Evolutionary conservation across 2,888 invertebrate species (phyloP).

Genomic region (Synanthedon vespiformis): DNA sequence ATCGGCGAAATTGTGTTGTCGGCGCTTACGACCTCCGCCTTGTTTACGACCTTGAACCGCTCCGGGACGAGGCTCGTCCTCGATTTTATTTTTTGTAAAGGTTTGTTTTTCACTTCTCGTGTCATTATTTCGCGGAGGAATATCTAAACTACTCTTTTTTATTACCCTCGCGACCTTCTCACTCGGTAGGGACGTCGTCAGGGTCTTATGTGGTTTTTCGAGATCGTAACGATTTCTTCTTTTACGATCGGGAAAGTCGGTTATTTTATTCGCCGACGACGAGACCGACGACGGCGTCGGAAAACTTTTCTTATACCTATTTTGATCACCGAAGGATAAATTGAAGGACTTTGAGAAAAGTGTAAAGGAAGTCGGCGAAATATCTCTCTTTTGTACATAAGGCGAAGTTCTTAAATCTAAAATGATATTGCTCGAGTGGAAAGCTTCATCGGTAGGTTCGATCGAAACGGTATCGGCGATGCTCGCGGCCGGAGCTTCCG

Average conservation of each 20-base stretch:
- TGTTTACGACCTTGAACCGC: constrained; percentile 10
- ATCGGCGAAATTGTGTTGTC: neutral
- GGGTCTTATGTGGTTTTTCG: constrained; percentile 1
- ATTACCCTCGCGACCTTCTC: constrained; percentile 12
- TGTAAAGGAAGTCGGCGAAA: constrained; percentile 6
- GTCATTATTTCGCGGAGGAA: constrained; percentile 5
- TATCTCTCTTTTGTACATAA: constrained; percentile 9
- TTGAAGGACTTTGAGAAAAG: constrained; percentile 10
- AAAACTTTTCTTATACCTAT: constrained; percentile 15
- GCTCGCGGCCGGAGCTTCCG: neutral
- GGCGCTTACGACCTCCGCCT: constrained; percentile 4
- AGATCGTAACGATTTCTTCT: constrained; percentile 9
- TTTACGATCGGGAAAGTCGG: constrained; percentile 6
- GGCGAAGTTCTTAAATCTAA: constrained; percentile 16
- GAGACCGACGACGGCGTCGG: constrained; percentile 12
- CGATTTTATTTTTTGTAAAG: constrained; percentile 4
- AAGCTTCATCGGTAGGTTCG: constrained; percentile 5
- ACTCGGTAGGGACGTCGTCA: constrained; percentile 7
- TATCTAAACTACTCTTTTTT: constrained; percentile 10
- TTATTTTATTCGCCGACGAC: constrained; percentile 10
- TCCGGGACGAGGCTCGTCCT: constrained; percentile 4
- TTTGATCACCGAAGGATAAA: constrained; percentile 14
- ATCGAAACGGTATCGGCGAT: neutral
- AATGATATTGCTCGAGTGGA: constrained; percentile 19
- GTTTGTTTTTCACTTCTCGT: constrained; percentile 5